phyloP scores from a whole-genome alignment of 2,888 invertebrate species.

The Aproaerema taeniolella region DNA sequence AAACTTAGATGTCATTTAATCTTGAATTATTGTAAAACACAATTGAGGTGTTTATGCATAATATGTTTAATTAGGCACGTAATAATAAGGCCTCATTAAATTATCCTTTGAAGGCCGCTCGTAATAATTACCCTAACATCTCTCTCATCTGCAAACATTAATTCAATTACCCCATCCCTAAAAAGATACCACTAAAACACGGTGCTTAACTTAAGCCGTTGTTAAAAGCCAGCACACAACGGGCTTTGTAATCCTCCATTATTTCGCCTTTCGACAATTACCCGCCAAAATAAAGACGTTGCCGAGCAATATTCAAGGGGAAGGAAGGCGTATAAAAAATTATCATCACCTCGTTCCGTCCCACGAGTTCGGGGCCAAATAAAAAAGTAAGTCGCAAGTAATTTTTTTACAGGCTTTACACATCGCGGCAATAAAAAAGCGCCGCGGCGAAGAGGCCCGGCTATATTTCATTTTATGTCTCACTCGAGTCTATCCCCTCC shows the following conservation, averaged over 20 bases:
- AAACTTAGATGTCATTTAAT: no score
- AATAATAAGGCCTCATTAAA: no score
- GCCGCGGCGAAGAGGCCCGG: constrained; percentile 44
- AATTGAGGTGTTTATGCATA: no score
- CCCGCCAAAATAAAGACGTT: constrained; percentile 48
- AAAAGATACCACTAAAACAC: constrained; percentile 11
- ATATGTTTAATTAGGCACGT: no score
- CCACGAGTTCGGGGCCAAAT: constrained; percentile 33
- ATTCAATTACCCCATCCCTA: constrained; percentile 11
- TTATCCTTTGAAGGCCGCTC: no score
- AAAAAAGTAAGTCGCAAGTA: constrained; percentile 57
- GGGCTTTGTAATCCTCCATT: constrained; percentile 33
- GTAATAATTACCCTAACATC: no score
- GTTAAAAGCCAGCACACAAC: constrained; percentile 22
- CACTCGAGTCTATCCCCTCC: constrained; percentile 29
- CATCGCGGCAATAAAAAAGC: constrained; percentile 67
- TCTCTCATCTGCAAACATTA: no score
- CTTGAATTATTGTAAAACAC: no score
- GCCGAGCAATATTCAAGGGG: constrained; percentile 40
- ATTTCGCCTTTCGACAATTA: constrained; percentile 43
- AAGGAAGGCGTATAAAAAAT: constrained; percentile 47
- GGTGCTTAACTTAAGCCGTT: constrained; percentile 15
- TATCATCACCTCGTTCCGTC: constrained; percentile 49
- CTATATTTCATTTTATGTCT: constrained; percentile 64
- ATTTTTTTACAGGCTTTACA: constrained; percentile 70